Evolutionary conservation across 1,140 invertebrate genomes (phyloP), one percentile per base, ranked within the genome.

Genomic region (Drosophila nannoptera): DNA sequence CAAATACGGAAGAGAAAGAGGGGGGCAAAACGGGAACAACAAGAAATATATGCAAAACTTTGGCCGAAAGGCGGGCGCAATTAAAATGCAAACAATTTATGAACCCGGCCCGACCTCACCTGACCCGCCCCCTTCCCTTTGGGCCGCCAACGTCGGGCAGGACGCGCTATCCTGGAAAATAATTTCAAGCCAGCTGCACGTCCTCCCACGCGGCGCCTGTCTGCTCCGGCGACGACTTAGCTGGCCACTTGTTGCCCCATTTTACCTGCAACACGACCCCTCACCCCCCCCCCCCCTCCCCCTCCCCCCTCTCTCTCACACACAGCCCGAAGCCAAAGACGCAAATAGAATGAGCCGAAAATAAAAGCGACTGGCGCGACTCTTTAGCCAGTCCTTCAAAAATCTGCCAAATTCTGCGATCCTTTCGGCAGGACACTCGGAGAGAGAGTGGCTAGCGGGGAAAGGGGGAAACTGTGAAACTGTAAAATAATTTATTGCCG

Each of bases 111-210:
- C 42, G n/a, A 14, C 22, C 7, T 8, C 22, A 9, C 9, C 16
- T 5, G 14, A 46, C 38, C 22, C 22, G 22, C 1, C 11, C 36
- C 14, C 2, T 36, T 36, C 35, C 35, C 35, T 36, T 36, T 36
- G 2, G 4, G 7, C 22, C 48, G 8, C 38, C 22, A 22, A 22
- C 3, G 22, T 22, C 1, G 42, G 48, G 54, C 33, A 33, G 38
- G 55, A 65, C 72, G 78, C 73, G 75, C 67, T 55, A 68, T 60
- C 63, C 68, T 76, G 75, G 50, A 83, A 84, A 84, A 78, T 84
- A 42, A 76, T 78, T 84, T 73, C 22, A 36, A 60, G 50, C 55
- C 59, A 77, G 43, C 72, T 65, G 58, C 60, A 11, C 14, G 8
- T 12, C 14, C 31, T 43, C 31, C 31, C 55, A 22, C 33, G 8